Base-by-base conservation (phyloP, 2,797 vertebrate species). In the Pogoniulus pusillus region DNA sequence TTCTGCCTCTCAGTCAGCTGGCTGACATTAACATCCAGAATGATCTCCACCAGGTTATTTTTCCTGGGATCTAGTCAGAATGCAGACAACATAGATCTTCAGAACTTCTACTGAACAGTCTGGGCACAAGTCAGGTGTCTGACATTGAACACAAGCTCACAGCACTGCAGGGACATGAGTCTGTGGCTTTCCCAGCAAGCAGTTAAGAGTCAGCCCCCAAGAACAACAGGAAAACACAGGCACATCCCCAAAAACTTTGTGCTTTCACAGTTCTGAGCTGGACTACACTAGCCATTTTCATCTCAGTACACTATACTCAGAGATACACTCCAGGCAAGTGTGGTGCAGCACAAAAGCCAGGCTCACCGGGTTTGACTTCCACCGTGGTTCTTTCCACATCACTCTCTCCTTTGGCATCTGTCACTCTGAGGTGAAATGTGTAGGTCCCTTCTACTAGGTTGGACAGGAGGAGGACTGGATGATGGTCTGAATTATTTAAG, bases 361-460 rank as follows among this genome's bases (percentile, higher is more conserved):
- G 75, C 98, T 97, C 76, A 99, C 99, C 99, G 94, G 98, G 96
- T 92, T 97, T 98, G 81, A 99, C 99, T 95, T 99, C 99, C 95
- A 99, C 97, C 0, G 98, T 98, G 79, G 98, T 98, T 57, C 96
- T 96, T 95, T 98, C 98, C 22, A 70, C 91, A 93, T 95, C 98
- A 62, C 87, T 99, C 96, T 99, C 99, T 37, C 99, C 99, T 96
- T 99, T 99, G 65, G 98, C 98, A 95, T 99, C 99, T 0, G 98
- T 99, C 70, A 99, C 98, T 63, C 98, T 98, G 93, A 99, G 96
- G 35, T 97, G 98, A 96, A 99, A 99, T 5, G 96, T 98, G 96
- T 99, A 99, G 64, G 98, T 99, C 32, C 99, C 99, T 96, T 98
- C 98, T 11, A 99, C 99, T 96, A 99, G 97, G 97, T 99, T 99